Evolutionary conservation across 2,113 vertebrate genomes (phyloP).

Genomic region (Rhinoderma darwinii): DNA sequence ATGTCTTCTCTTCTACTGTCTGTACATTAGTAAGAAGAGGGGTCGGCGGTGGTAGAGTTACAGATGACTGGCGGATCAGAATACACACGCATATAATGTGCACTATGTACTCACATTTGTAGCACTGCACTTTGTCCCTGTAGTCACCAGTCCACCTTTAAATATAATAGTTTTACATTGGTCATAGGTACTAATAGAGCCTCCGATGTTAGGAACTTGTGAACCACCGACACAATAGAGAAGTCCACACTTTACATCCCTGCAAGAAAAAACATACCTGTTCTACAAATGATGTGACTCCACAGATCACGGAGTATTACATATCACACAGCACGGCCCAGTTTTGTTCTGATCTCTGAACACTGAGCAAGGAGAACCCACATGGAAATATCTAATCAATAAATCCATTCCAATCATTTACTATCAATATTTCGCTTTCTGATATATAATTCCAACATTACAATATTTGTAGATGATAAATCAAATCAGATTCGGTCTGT

Average conservation of each 20-base stretch:
- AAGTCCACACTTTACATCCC: constrained; percentile 35
- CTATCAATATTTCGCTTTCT: too few relatives aligned
- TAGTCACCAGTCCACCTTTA: background rate
- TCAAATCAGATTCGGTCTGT: too few relatives aligned
- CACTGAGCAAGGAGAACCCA: background rate
- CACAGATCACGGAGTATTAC: background rate
- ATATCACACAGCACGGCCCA: too few relatives aligned
- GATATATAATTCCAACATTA: too few relatives aligned
- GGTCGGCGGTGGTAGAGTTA: too few relatives aligned
- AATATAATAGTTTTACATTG: background rate
- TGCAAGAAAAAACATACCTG: background rate
- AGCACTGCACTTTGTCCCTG: constrained; percentile 31
- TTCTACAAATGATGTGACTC: background rate
- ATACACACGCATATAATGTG: too few relatives aligned
- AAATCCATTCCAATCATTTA: too few relatives aligned
- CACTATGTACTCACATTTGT: constrained; percentile 11
- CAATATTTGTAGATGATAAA: too few relatives aligned
- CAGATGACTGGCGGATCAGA: too few relatives aligned
- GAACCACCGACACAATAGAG: background rate
- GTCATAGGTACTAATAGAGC: background rate
- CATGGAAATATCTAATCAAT: background rate
- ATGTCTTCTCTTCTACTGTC: too few relatives aligned
- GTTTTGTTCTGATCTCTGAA: background rate
- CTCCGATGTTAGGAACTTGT: background rate
- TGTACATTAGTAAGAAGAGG: too few relatives aligned